These are phyloP conservation scores for Galerucella nymphaeae DNA, from an alignment of 2,888 invertebrate species.

Conservation along the genomic window DNA sequence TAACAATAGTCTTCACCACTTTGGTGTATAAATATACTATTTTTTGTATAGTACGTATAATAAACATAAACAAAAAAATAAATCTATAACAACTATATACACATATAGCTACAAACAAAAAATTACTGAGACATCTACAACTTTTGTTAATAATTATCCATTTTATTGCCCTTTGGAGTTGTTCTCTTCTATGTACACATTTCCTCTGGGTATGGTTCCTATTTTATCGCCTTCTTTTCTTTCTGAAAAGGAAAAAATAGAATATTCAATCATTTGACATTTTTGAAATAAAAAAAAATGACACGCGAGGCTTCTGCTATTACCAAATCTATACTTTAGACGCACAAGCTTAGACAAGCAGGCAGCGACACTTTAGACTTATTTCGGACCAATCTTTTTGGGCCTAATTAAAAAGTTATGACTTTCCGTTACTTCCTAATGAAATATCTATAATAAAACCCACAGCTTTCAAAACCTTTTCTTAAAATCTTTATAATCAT, in stretches of 20 bases:
- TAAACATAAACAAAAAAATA: slow-evolving; percentile 24
- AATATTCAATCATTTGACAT: neutral
- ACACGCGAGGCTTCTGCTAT: too few species aligned
- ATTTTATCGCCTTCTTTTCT: slow-evolving; percentile 63
- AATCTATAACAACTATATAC: slow-evolving; percentile 32
- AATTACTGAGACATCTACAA: neutral
- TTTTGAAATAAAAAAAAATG: too few species aligned
- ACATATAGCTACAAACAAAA: slow-evolving; percentile 25
- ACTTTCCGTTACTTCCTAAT: too few species aligned
- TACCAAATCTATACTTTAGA: too few species aligned
- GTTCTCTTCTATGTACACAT: slow-evolving; percentile 65
- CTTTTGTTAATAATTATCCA: neutral
- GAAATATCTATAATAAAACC: too few species aligned
- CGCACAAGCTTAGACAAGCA: too few species aligned
- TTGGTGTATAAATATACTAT: neutral
- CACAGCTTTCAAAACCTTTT: too few species aligned
- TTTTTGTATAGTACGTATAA: slow-evolving; percentile 2
- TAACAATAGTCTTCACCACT: too few species aligned
- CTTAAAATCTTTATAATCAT: too few species aligned
- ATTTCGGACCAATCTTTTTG: too few species aligned
- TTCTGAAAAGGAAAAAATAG: slow-evolving; percentile 59
- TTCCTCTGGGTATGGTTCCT: slow-evolving; percentile 60
- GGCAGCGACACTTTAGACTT: too few species aligned
- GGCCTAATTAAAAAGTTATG: too few species aligned
- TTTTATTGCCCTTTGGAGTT: slow-evolving; percentile 52